phyloP scores from a whole-genome alignment of 2,113 vertebrate genomes.

The Antennarius striatus region DNA sequence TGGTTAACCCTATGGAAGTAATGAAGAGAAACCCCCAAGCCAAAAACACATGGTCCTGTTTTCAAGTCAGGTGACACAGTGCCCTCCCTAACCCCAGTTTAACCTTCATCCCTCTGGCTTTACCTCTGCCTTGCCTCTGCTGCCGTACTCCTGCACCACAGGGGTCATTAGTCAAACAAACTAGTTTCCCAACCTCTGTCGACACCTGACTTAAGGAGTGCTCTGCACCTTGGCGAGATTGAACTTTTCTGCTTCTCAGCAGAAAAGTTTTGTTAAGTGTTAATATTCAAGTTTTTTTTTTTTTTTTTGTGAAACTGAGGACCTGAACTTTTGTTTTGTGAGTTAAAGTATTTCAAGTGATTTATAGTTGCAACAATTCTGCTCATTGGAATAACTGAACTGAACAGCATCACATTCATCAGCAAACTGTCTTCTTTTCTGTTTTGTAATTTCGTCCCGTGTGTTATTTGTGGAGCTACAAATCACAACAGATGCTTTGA shows the following conservation, averaged over 20 bases:
- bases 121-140: slow-evolving; percentile 43
- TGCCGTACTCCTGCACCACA: slow-evolving; percentile 34
- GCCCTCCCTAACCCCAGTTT: slow-evolving; percentile 35
- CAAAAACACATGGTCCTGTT: slow-evolving; percentile 14
- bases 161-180: slow-evolving; percentile 53
- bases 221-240: neutral
- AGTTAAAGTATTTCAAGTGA: neutral
- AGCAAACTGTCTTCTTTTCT: neutral
- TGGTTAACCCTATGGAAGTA: slow-evolving; percentile 34
- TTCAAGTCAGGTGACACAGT: slow-evolving; percentile 36
- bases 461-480: neutral
- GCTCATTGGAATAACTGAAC: too few relatives aligned
- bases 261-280: neutral
- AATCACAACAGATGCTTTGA: neutral
- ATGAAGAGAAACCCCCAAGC: slow-evolving; percentile 11
- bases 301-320: too few relatives aligned
- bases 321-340: neutral
- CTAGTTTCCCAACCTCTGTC: slow-evolving; percentile 42
- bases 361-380: too few relatives aligned
- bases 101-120: slow-evolving; percentile 24
- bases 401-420: too few relatives aligned
- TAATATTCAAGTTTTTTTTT: neutral
- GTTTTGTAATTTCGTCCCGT: neutral
- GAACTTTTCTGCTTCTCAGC: neutral
- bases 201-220: slow-evolving; percentile 16